Percentiles rank a stretch among this genome's conserved stretches.
Conservation (phyloP, 2,113 vertebrate species). For the Oceanodroma tethys region DNA sequence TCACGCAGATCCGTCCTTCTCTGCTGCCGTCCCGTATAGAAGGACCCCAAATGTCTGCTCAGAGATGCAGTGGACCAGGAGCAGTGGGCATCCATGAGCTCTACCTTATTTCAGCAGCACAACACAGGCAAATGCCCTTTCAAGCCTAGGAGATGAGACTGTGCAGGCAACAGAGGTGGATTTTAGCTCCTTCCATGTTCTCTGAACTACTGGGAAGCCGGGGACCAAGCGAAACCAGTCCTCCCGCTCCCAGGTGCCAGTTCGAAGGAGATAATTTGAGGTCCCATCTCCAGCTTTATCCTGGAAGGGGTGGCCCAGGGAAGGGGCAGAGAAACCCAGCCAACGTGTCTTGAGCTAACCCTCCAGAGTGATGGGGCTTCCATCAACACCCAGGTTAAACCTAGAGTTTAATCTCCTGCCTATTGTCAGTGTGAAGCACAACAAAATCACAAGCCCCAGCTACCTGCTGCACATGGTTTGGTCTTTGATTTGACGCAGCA, state of each 20-base stretch:
- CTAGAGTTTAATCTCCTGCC: not conserved
- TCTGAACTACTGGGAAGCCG: not conserved
- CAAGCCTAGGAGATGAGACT: not conserved
- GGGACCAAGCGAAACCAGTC: not conserved
- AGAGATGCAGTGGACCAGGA: not conserved
- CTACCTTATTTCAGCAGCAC: not conserved
- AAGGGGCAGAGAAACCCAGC: not conserved
- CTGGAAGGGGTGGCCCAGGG: not conserved
- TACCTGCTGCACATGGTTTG: not conserved
- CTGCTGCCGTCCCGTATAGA: accelerated
- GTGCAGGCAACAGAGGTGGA: not conserved
- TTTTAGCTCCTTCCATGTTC: not conserved
- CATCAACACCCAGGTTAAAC: not conserved
- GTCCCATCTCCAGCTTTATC: not conserved
- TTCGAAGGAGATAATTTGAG: not conserved
- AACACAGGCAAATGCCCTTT: not conserved
- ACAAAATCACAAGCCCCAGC: not conserved
- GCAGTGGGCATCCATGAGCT: not conserved
- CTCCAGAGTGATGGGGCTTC: not conserved
- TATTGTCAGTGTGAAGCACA: not conserved
- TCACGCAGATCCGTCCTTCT: not conserved
- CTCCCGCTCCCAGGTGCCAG: not conserved
- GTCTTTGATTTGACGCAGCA: not conserved
- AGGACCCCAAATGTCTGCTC: not conserved
- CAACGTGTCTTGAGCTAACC: accelerated